Base-by-base conservation (phyloP, 2,113 vertebrate species). In the Mystacornis crossleyi region DNA sequence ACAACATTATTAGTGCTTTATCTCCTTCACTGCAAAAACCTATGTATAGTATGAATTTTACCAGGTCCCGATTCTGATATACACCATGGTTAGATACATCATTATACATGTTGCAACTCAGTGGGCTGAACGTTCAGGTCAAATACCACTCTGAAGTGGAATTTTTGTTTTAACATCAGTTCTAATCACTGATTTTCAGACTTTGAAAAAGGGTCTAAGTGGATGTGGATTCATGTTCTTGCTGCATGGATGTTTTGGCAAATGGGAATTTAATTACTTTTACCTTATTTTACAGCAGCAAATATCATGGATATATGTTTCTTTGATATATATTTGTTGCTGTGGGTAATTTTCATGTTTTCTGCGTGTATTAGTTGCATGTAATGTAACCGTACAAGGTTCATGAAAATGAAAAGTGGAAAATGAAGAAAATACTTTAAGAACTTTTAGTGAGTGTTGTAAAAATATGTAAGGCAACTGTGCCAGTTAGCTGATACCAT, bases 121-220 rank as follows among this genome's bases (percentile, higher is more conserved):
- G 15, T 77, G 23, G 18, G 4, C 33, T 47, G 18, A 79, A 92
- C 90, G 4, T 45, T 80, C 81, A 75, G 4, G 18, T 71, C 36
- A 94, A 64, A 66, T 64, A 86, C 36, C 45, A 87, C 23, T 79
- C 25, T 65, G 14, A 86, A 42, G 42, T 87, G 60, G 5, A 31
- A 31, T 53, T 61, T 79, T 92, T 61, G 5, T 73, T 77, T 89
- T 72, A 57, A 33, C 26, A 14, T 75, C 47, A 57, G 16, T 60
- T 75, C 89, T 94, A 96, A 90, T 90, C 43, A 78, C 69, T 81
- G 36, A 93, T 95, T 65, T 58, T 69, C 80, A 74, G 26, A 51
- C 25, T 94, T 48, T 80, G 21, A 47, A 6, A 34, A 82, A 58
- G 48, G 2, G 47, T 20, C 15, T 65, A 88, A 93, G 51, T 87